Percentiles rank a stretch among this genome's conserved stretches.
Evolutionary conservation across 1,140 invertebrate genomes (phyloP).

Genomic region (Medauroidea extradentata): DNA sequence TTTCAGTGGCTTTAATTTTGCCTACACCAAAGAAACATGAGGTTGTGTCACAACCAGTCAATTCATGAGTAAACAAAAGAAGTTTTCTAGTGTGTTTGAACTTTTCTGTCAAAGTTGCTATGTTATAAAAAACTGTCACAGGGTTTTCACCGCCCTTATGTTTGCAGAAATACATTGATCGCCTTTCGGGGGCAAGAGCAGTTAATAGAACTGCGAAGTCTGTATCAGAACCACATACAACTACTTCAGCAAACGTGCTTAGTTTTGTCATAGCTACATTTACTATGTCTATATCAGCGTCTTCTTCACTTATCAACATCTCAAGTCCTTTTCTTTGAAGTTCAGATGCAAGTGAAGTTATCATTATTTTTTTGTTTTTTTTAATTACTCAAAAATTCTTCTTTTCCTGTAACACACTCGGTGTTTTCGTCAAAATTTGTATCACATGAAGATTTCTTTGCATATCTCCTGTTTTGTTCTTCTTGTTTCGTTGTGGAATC

Average conservation of each 20-base stretch:
- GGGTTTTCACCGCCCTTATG: not conserved
- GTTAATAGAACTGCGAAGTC: not conserved
- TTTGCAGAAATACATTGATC: not conserved
- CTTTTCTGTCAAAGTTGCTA: too few species aligned
- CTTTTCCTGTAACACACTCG: not conserved
- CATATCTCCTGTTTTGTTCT: not conserved
- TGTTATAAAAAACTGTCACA: too few species aligned
- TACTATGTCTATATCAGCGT: conserved; percentile 3
- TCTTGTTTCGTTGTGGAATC: conserved; percentile 6
- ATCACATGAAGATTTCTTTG: not conserved
- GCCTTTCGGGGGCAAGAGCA: not conserved
- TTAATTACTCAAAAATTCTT: not conserved
- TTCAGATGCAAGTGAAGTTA: not conserved
- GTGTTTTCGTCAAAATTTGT: too few species aligned
- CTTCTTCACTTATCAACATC: not conserved
- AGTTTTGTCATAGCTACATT: not conserved
- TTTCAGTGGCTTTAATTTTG: too few species aligned
- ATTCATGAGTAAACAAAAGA: too few species aligned
- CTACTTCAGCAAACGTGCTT: not conserved
- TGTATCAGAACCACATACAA: conserved; percentile 3
- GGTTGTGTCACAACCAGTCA: too few species aligned
- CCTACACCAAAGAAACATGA: too few species aligned
- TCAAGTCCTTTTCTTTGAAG: not conserved
- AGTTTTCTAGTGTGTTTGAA: too few species aligned
- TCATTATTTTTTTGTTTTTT: not conserved